Base-by-base conservation (phyloP, 2,113 vertebrate genomes). In the Ciconia maguari region DNA sequence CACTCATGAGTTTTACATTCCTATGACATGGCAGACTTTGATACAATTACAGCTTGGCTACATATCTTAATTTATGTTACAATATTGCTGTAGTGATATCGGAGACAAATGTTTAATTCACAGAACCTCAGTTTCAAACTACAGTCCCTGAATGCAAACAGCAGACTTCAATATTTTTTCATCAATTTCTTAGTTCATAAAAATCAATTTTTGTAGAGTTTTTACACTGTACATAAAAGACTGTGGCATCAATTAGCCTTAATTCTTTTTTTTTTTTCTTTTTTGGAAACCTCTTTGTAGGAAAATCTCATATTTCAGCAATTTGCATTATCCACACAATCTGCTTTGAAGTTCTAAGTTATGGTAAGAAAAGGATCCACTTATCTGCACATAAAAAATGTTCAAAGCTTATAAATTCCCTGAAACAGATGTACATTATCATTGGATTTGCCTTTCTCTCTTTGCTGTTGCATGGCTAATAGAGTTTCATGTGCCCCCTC, bases 401-500 rank as follows among this genome's bases (percentile, higher is more conserved):
- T 99, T 99, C 99, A 99, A 99, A 99, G 99, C 99, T 98, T 98
- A 99, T 99, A 99, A 99, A 99, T 99, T 99, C 98, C 98, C 98
- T 99, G 99, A 99, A 99, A 99, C 99, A 99, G 99, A 99, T 99
- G 99, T 99, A 99, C 98, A 99, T 99, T 99, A 99, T 99, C 99
- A 99, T 98, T 99, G 99, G 99, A 99, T 99, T 99, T 98, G 99
- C 98, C 97, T 98, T 97, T 98, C 98, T 98, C 97, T 98, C 98
- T 98, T 98, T 98, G 98, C 98, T 98, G 97, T 98, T 98, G 98
- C 98, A 98, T 99, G 98, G 98, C 98, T 99, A 99, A 99, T 98
- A 98, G 98, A 98, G 98, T 98, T 98, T 98, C 98, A 97, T 98
- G 96, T 98, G 98, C 98, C 98, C 98, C 98, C 98, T 97, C 98